These are phyloP conservation scores for Acrossocheilus wenchowensis DNA, from an alignment of 2,797 vertebrate species.

Conservation along the genomic window DNA sequence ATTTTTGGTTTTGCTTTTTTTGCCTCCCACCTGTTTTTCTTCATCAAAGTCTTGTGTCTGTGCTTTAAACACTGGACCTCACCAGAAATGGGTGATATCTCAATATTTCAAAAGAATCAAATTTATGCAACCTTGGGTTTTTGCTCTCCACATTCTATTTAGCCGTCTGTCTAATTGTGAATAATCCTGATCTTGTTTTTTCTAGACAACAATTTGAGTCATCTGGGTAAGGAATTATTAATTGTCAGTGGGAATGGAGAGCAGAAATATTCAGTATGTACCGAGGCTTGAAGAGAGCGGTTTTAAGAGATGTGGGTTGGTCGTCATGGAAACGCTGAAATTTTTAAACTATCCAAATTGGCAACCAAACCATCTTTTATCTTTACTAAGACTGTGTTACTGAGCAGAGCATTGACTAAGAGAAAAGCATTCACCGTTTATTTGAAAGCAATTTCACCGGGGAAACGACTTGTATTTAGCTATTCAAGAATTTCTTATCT, in stretches of 20 bases:
- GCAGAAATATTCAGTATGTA: background rate
- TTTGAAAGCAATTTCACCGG: background rate
- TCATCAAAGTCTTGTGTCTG: slow-evolving; percentile 8
- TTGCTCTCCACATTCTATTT: background rate
- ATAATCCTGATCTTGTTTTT: slow-evolving; percentile 14
- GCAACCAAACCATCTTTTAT: slow-evolving; percentile 33
- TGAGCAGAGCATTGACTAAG: background rate
- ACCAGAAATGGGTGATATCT: slow-evolving; percentile 58
- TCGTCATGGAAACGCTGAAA: slow-evolving; percentile 52
- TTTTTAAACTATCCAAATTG: slow-evolving; percentile 15
- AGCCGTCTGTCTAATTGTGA: background rate
- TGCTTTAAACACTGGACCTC: slow-evolving; percentile 43
- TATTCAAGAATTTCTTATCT: background rate
- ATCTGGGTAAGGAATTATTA: background rate
- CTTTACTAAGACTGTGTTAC: slow-evolving; percentile 9
- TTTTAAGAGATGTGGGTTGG: slow-evolving; percentile 45
- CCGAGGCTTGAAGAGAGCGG: background rate
- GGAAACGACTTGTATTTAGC: background rate
- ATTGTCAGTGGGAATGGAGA: background rate
- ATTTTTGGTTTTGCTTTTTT: background rate
- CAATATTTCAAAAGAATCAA: slow-evolving; percentile 62
- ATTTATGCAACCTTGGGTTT: slow-evolving; percentile 38
- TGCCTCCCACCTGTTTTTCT: slow-evolving; percentile 2
- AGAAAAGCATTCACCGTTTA: background rate
- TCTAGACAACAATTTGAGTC: background rate